These are phyloP conservation scores for Diachasma alloeum DNA, from an alignment of 1,140 invertebrate genomes.

Conservation along the genomic window DNA sequence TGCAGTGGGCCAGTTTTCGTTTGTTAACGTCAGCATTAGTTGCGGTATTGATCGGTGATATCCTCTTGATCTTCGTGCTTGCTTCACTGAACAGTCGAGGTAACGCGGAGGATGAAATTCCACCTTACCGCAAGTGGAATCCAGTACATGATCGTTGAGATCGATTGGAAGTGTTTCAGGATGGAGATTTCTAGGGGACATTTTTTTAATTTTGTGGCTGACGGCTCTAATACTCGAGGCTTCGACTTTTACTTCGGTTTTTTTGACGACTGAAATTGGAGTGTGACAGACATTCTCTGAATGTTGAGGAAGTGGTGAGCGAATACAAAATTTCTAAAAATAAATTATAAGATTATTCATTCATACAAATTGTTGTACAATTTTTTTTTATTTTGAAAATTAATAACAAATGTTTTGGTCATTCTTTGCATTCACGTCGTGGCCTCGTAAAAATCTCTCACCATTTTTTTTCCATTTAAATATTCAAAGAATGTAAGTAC, in stretches of 20 bases:
- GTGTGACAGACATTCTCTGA: neutral
- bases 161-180: constrained; percentile 13
- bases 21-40: constrained; percentile 15
- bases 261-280: neutral
- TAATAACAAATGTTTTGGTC: no score
- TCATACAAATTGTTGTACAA: neutral
- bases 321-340: neutral
- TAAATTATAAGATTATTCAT: neutral
- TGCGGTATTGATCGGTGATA: neutral
- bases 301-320: no score
- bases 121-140: constrained; percentile 34
- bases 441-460: no score
- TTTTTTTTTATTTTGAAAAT: no score
- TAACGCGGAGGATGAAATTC: constrained; percentile 30
- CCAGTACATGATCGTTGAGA: constrained; percentile 16
- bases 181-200: neutral
- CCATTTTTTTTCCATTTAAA: no score
- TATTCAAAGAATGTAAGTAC: no score
- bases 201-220: neutral
- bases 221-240: neutral
- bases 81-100: neutral
- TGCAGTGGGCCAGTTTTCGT: constrained; percentile 11
- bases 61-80: constrained; percentile 8
- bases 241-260: neutral
- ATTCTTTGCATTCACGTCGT: no score